Evolutionary conservation across 2,888 invertebrate species (phyloP).

Genomic region (Clostera curtula): DNA sequence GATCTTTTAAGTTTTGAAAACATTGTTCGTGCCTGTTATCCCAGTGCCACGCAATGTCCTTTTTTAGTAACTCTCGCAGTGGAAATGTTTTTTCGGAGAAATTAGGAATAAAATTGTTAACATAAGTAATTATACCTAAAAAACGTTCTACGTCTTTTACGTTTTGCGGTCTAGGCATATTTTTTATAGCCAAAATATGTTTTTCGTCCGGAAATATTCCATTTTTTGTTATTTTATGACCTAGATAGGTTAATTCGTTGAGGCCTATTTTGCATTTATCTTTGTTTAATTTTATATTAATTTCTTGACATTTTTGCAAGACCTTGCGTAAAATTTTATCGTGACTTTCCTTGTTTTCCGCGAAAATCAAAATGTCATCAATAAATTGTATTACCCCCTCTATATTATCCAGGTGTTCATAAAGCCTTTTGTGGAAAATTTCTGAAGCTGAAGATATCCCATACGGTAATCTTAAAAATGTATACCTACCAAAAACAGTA

Average conservation of each 20-base stretch:
- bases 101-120: background rate
- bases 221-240: too few species aligned
- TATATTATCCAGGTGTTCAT: constrained; percentile 13
- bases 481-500: constrained; percentile 18
- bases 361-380: constrained; percentile 15
- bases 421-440: constrained; percentile 17
- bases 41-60: background rate
- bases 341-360: too few species aligned
- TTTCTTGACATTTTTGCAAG: background rate
- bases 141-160: background rate
- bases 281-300: too few species aligned
- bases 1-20: background rate
- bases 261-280: background rate
- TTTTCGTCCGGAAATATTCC: background rate
- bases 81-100: background rate
- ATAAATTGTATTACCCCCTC: constrained; percentile 14
- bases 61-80: background rate
- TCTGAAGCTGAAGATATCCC: constrained; percentile 19
- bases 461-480: constrained; percentile 17
- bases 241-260: background rate
- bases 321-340: background rate
- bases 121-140: background rate
- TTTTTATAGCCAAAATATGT: background rate
- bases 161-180: background rate
- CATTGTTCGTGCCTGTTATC: background rate